Base-by-base conservation (phyloP, 2,113 vertebrate species). In the Tapirus terrestris region DNA sequence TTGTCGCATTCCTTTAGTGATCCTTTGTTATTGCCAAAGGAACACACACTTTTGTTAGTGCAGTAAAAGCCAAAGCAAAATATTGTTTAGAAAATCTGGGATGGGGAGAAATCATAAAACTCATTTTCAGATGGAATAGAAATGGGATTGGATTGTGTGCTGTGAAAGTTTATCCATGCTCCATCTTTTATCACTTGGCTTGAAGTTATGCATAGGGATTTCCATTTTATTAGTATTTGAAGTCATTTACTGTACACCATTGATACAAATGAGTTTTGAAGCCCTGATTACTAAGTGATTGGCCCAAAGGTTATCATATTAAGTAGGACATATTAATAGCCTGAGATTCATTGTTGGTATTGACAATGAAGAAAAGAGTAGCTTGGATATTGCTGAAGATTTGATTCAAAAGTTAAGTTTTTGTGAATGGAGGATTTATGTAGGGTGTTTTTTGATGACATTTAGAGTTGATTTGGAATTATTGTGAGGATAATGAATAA, bases 21-120 rank as follows among this genome's bases (percentile, higher is more conserved):
- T 79, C 53, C 16, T 39, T 80, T 80, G 61, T 36, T 73, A 31
- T 58, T 87, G 29, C 48, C 70, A 77, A 91, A 86, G 56, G 43
- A 81, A 58, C 31, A 33, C 36, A 43, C 18, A 23, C 27, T 48
- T n/a, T 67, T 60, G 65, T 77, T 67, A 63, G 39, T 82, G 13
- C 43, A 51, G 61, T 60, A 53, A 94, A 84, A 97, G 43, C 63
- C 53, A 77, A 96, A 85, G 25, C 61, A 93, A 76, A 96, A 76
- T 67, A 68, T 75, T 88, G 60, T n/a, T 89, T 93, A 82, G 89
- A 72, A 85, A 93, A 91, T 79, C 70, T 76, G 18, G 7, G 33
- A 7, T 84, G 72, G n/a, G 73, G 11, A 63, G 25, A 83, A 85
- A 82, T 89, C n/a, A 29, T 68, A 73, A 94, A 61, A 83, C 20